These are phyloP conservation scores for Cosmia trapezina DNA, from an alignment of 2,888 invertebrate species.

Conservation along the genomic window DNA sequence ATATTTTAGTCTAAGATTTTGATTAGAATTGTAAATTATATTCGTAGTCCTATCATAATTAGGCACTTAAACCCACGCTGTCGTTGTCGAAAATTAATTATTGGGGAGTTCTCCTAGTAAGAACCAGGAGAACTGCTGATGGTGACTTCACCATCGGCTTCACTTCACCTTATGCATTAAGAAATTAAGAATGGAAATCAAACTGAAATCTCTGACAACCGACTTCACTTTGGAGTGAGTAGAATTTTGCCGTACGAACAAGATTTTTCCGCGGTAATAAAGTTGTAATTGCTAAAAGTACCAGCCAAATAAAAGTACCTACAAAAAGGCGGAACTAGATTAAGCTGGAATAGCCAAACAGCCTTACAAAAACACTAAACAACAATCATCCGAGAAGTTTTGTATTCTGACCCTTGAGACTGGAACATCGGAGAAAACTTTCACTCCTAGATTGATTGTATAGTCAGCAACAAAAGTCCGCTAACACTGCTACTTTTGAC, in stretches of 20 bases:
- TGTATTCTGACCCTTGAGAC: constrained; percentile 17
- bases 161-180: too few species aligned
- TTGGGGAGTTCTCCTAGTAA: too few species aligned
- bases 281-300: constrained; percentile 10
- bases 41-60: background rate
- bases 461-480: too few species aligned
- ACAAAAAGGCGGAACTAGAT: constrained; percentile 14
- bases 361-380: constrained; percentile 22
- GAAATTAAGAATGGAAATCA: accelerated
- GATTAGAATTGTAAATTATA: constrained; percentile 27
- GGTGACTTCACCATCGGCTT: too few species aligned
- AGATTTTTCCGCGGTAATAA: background rate
- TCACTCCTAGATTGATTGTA: constrained; percentile 2
- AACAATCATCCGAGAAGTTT: constrained; percentile 36
- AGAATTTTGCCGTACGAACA: background rate
- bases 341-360: constrained; percentile 1
- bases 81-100: too few species aligned
- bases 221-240: background rate
- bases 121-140: too few species aligned
- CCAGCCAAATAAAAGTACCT: background rate
- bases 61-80: background rate
- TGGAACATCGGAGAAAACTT: constrained; percentile 17
- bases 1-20: constrained; percentile 10
- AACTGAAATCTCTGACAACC: background rate
- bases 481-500: too few species aligned